Base-by-base conservation (phyloP, 1,140 invertebrate species). In the Coboldia fuscipes region DNA sequence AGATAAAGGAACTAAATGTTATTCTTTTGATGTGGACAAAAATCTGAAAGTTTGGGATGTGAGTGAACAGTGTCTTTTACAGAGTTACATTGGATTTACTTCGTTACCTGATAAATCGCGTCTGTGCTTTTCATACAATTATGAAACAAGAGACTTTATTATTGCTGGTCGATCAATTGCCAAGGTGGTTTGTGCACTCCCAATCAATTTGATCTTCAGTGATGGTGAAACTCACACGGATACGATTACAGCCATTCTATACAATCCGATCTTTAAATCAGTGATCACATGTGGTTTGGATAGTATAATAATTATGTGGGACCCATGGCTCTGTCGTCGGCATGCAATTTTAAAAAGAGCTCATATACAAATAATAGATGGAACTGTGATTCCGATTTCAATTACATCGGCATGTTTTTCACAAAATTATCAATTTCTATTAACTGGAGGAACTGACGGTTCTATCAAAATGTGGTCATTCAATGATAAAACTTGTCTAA, bases 371-470 rank as follows among this genome's bases (percentile, higher is more conserved):
- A 50, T 63, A 33, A 42, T 66, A 14, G 63, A 68, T 45, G 65
- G 72, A 7, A 64, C 70, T 46, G 43, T 58, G 14, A 51, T 64
- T 24, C 60, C 65, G 2, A 61, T 81, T 22, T 75, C 78, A 56
- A 79, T 85, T 19, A 80, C 76, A 0, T 69, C 73, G 0, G 75
- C 74, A 6, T 67, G 65, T 41, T 81, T 83, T 50, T 73, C 81
- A 54, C 63, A 66, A 2, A 62, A 67, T 2, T 56, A 68, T 33
- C 69, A 76, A 42, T 58, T 73, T 30, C 56, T 84, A 3, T 44
- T 80, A 1, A 79, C 75, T 0, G 75, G 73, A 0, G 75, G 69
- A 2, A 60, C 65, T 28, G 65, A 76, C 47, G 74, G 74, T 19
- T 62, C 64, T 2, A 47, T 77, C 2, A 70, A 71, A 49, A 66